These are phyloP conservation scores for Nannoperca obscura DNA, from an alignment of 2,797 vertebrate genomes.

Conservation along the genomic window DNA sequence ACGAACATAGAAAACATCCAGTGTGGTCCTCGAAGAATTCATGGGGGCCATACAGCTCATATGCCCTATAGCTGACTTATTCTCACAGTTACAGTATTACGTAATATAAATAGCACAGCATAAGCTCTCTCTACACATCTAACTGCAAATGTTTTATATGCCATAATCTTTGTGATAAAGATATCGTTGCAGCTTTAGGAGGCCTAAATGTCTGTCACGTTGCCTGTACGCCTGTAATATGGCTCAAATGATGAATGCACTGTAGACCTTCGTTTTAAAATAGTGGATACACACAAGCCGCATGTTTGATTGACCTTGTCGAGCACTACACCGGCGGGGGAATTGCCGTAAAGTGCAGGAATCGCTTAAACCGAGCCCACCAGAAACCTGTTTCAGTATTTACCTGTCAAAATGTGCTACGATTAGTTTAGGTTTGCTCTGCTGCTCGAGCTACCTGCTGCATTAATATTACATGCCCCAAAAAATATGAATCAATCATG, in stretches of 20 bases:
- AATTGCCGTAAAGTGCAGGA: conserved; percentile 15
- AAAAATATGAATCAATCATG: conserved; percentile 27
- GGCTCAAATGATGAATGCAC: conserved; percentile 8
- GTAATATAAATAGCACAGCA: conserved; percentile 58
- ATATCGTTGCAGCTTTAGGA: conserved; percentile 41
- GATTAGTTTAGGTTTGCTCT: conserved; percentile 23
- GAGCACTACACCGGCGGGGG: not conserved
- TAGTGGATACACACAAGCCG: conserved; percentile 23
- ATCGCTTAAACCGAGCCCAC: conserved; percentile 12
- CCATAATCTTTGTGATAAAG: conserved; percentile 45
- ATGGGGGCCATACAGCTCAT: conserved; percentile 17
- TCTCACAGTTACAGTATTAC: conserved; percentile 64
- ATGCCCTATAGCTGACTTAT: conserved; percentile 56
- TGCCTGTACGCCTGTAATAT: conserved; percentile 11
- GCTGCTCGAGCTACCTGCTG: conserved; percentile 10
- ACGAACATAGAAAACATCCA: conserved; percentile 21
- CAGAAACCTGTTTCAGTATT: conserved; percentile 20
- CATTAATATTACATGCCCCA: conserved; percentile 39
- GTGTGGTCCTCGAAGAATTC: conserved; percentile 35
- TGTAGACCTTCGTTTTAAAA: conserved; percentile 19
- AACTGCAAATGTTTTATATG: conserved; percentile 41
- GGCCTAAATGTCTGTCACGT: conserved; percentile 25
- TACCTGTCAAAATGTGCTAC: conserved; percentile 19
- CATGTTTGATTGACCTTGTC: conserved; percentile 45
- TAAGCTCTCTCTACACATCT: conserved; percentile 53